These are phyloP conservation scores for Danaus plexippus DNA, from an alignment of 1,140 invertebrate genomes.

Conservation along the genomic window DNA sequence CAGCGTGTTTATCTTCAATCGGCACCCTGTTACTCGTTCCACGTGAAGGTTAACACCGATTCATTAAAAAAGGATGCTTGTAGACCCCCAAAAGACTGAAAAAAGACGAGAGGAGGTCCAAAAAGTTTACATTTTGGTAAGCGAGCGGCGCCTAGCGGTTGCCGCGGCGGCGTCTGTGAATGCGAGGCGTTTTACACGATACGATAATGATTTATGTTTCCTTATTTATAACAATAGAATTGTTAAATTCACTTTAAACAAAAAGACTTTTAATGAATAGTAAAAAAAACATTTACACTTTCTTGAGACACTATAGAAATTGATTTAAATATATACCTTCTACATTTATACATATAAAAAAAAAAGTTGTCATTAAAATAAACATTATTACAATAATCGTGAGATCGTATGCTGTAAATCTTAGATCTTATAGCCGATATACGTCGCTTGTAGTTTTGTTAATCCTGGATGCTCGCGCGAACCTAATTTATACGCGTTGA, in stretches of 20 bases:
- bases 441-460: constrained; percentile 55
- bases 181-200: constrained; percentile 41
- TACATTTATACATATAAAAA: no score
- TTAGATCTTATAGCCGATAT: constrained; percentile 54
- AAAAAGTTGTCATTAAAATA: constrained; percentile 4
- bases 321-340: no score
- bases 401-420: constrained; percentile 36
- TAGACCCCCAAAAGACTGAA: constrained; percentile 69
- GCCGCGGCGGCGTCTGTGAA: constrained; percentile 65
- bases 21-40: constrained; percentile 68
- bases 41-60: constrained; percentile 70
- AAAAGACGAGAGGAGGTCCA: constrained; percentile 49
- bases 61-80: constrained; percentile 65
- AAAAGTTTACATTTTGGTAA: constrained; percentile 66
- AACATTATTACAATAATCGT: constrained; percentile 3
- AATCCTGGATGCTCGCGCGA: constrained; percentile 39
- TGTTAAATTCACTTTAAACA: no score
- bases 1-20: constrained; percentile 63
- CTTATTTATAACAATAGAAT: no score
- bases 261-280: no score
- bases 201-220: constrained; percentile 17
- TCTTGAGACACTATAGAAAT: no score
- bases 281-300: no score
- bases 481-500: constrained; percentile 65
- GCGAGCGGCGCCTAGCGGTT: constrained; percentile 67